Evolutionary conservation across 2,113 vertebrate species (phyloP).

Genomic region (Cryptomyrus ogoouensis): DNA sequence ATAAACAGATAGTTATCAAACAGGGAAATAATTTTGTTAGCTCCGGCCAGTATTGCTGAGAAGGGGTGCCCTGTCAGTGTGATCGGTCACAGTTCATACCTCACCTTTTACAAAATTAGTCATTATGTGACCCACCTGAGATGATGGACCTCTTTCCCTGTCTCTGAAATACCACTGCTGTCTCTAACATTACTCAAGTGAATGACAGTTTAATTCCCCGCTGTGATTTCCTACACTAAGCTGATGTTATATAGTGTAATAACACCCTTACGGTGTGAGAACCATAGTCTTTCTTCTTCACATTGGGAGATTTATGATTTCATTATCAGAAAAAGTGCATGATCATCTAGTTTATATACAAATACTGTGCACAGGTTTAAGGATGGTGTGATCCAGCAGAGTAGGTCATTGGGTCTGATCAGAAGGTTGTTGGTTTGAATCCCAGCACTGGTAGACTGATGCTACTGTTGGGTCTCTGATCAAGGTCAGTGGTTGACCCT

Average conservation of each 20-base stretch:
- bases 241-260: conserved; percentile 46
- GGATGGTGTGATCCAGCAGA: background rate
- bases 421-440: background rate
- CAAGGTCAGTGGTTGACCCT: background rate
- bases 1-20: background rate
- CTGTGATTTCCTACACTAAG: conserved; percentile 26
- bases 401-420: background rate
- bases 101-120: conserved; percentile 52
- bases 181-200: conserved; percentile 53
- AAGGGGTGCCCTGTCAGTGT: conserved; percentile 28
- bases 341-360: background rate
- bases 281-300: conserved; percentile 36
- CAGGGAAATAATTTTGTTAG: conserved; percentile 25
- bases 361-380: background rate
- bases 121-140: conserved; percentile 46
- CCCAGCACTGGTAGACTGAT: background rate
- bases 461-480: background rate
- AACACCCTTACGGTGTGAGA: background rate
- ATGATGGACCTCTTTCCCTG: conserved; percentile 49
- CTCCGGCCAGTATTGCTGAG: conserved; percentile 30
- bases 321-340: background rate
- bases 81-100: conserved; percentile 35
- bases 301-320: background rate
- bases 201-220: conserved; percentile 52
- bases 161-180: conserved; percentile 52